Conservation (phyloP, 1,140 invertebrate genomes). For the Muscidifurax raptorellus region DNA sequence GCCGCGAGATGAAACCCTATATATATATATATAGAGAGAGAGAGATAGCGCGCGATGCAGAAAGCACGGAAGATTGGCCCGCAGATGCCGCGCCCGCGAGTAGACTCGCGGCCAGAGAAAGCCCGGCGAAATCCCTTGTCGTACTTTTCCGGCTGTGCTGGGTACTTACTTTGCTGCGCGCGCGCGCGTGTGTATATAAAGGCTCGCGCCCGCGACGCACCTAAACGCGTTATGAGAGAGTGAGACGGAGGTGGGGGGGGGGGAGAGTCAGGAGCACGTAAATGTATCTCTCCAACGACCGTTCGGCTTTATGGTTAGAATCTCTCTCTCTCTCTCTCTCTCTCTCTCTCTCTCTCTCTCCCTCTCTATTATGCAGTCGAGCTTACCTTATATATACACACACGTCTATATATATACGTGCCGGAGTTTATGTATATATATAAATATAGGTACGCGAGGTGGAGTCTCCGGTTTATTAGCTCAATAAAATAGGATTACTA, state of each 20-base stretch:
- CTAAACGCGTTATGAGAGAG: constrained; percentile 28
- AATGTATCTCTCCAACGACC: constrained; percentile 6
- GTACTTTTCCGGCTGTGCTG: neutral
- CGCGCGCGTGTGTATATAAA: neutral
- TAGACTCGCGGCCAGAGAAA: neutral
- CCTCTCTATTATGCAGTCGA: constrained; percentile 38
- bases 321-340: neutral
- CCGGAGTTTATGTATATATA: neutral
- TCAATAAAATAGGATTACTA: constrained; percentile 46
- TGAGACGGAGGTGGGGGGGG: neutral
- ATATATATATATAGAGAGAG: no score
- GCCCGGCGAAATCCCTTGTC: constrained; percentile 2
- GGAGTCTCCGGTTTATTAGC: constrained; percentile 30
- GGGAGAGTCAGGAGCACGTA: neutral
- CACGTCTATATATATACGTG: neutral
- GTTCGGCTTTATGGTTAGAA: constrained; percentile 36
- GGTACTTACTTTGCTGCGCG: neutral
- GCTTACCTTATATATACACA: constrained; percentile 13
- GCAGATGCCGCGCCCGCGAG: neutral
- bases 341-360: neutral
- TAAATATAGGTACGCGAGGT: neutral
- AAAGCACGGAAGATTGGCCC: neutral
- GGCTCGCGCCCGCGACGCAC: neutral
- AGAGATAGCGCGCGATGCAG: neutral
- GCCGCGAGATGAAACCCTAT: neutral